Percentiles rank a stretch among this genome's conserved stretches.
Evolutionary conservation across 2,113 vertebrate species (phyloP).

Genomic region (Jacana jacana): DNA sequence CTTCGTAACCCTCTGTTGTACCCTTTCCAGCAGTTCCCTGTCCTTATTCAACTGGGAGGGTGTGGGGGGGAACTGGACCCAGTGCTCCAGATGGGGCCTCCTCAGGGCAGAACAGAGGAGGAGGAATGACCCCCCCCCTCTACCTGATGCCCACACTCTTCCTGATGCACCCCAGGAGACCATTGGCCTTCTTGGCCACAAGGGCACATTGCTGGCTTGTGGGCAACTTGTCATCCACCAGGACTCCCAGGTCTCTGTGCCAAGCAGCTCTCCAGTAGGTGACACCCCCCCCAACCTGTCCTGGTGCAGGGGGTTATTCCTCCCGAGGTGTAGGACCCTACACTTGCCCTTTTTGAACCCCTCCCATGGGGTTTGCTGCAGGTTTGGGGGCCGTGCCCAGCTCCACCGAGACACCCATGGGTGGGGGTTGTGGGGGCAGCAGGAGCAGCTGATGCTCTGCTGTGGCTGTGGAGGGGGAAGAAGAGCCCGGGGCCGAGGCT

Average conservation of each 20-base stretch:
- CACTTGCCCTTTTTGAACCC: background rate
- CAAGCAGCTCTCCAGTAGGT: background rate
- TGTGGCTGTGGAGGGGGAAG: accelerated
- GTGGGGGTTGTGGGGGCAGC: background rate
- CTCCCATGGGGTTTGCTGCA: background rate
- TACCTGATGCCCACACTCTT: background rate
- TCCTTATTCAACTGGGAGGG: background rate
- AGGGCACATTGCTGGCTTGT: background rate
- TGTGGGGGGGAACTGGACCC: background rate
- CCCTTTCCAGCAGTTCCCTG: background rate
- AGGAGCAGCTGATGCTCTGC: background rate
- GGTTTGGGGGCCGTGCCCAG: accelerated
- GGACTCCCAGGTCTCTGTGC: background rate
- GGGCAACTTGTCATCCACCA: background rate
- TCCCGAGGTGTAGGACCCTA: background rate
- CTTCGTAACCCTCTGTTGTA: accelerated
- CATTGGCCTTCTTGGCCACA: background rate
- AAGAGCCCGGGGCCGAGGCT: background rate
- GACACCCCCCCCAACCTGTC: background rate
- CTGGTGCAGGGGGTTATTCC: background rate
- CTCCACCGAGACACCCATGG: accelerated
- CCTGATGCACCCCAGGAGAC: background rate
- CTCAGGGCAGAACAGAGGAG: background rate
- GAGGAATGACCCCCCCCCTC: background rate
- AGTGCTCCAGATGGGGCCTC: background rate